Evolutionary conservation across 1,140 invertebrate genomes (phyloP), one percentile per base, ranked within the genome.

Genomic region (Drosophila pruinosa): DNA sequence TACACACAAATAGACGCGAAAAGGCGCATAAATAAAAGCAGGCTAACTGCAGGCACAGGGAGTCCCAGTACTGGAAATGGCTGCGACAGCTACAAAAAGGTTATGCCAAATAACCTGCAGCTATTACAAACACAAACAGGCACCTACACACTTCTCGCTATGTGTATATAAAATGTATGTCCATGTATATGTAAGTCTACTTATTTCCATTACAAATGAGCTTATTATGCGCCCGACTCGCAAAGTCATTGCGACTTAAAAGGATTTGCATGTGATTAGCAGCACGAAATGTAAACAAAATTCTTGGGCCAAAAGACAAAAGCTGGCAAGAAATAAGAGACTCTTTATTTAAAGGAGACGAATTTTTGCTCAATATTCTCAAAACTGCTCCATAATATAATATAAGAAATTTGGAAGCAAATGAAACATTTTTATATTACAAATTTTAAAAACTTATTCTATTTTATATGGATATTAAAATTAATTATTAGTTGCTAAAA

Each of bases 251-350:
- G 82, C 82, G 82, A 86, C 82, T 86, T 86, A 88, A 86, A 86
- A 78, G 82, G 82, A 86, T 86, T 86, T 86, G 82, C 82, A 86
- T 86, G 82, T 86, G 82, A 86, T 86, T 86, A 86, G 82, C 83
- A 82, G 75, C 61, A 65, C 82, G 45, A 81, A 86, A 81, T 88
- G 81, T 86, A 86, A 86, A 88, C 81, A 86, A 86, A 88, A 88
- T 57, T 88, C 77, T 61, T 71, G 62, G 47, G 69, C 74, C 73
- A 74, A 71, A 85, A 86, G 65, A 82, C 74, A 72, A 81, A 72
- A 88, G 64, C 63, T 26, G 52, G 36, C 52, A 21, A 39, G 50
- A 28, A 68, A 39, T 41, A 36, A 38, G 28, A 4, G 7, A 15
- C 6, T 19, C 24, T 24, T 38, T 19, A 12, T 12, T 26, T 19